Percentiles rank a stretch among this genome's conserved stretches.
phyloP scores from a whole-genome alignment of 2,888 invertebrate species.

The Gymnosoma rotundatum region DNA sequence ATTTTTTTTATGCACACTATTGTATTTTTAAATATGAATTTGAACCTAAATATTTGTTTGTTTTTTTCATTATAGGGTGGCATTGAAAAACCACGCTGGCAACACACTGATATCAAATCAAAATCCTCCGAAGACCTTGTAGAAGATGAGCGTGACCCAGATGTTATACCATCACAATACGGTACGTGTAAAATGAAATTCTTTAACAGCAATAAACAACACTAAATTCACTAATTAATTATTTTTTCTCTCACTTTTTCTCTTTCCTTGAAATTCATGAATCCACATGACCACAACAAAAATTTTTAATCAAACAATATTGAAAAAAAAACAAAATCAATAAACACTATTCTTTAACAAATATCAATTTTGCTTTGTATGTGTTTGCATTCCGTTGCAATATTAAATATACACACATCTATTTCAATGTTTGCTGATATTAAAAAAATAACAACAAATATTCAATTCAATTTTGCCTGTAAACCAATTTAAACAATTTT shows the following conservation, averaged over 20 bases:
- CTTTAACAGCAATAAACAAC: constrained; percentile 73
- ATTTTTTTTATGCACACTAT: no score
- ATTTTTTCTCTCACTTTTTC: constrained; percentile 1
- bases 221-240: constrained; percentile 49
- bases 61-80: constrained; percentile 74
- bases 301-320: constrained; percentile 65
- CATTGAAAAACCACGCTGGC: constrained; percentile 82
- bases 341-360: constrained; percentile 52
- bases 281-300: constrained; percentile 36
- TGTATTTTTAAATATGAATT: no score
- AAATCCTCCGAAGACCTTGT: constrained; percentile 81
- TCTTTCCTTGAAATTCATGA: background rate
- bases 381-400: background rate
- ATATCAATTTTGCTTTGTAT: constrained; percentile 12
- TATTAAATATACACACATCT: background rate
- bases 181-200: constrained; percentile 82
- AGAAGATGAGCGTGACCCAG: constrained; percentile 85
- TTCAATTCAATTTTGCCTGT: constrained; percentile 66
- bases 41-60: background rate
- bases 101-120: constrained; percentile 83
- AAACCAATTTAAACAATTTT: constrained; percentile 69
- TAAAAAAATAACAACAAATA: constrained; percentile 55
- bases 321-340: constrained; percentile 44
- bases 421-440: constrained; percentile 43
- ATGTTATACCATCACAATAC: constrained; percentile 89